Base-by-base conservation (phyloP, 2,797 vertebrate species). In the Myotis myotis region DNA sequence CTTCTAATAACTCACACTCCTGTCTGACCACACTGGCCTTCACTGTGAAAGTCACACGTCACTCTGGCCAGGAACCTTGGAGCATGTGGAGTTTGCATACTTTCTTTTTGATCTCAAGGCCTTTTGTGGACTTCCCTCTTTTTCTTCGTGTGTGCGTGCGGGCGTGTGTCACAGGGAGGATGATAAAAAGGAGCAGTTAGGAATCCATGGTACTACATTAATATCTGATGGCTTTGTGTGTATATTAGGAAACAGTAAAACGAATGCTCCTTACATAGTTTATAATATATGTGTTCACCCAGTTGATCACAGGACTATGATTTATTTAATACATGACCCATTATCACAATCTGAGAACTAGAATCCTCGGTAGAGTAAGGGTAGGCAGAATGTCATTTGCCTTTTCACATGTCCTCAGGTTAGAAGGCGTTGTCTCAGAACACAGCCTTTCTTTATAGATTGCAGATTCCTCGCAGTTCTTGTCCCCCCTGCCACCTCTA, bases 1-100 rank as follows among this genome's bases (percentile, higher is more conserved):
- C 91, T 96, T 91, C 79, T 92, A 93, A 93, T 93, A 95, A 96
- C 93, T 88, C 92, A 85, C 20, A 75, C 80, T 89, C 83, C 88
- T 94, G 82, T 82, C 92, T 72, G 85, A 96, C 84, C 75, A 87
- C 83, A 62, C 2, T 66, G 93, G 94, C 93, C 80, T 93, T 96
- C 13, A 1, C 71, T 12, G 20, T 30, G 92, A 87, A 70, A 90
- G 92, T 79, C 91, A 82, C 91, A 76, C 30, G 85, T 91, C 95
- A 92, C 78, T 53, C 68, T 41, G 44, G 85, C 93, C 64, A 76
- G 79, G 81, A 95, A 23, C 6, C 17, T 64, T 78, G 66, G 53
- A 44, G 84, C 47, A n/a, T 91, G 62, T 11, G 33, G 53, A 76
- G 55, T 87, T 76, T 6, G 17, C 90, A 62, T 51, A 41, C 78